Evolutionary conservation across 1,140 invertebrate species (phyloP), one percentile per base, ranked within the genome.

Genomic region (Zaprionus lachaisei): DNA sequence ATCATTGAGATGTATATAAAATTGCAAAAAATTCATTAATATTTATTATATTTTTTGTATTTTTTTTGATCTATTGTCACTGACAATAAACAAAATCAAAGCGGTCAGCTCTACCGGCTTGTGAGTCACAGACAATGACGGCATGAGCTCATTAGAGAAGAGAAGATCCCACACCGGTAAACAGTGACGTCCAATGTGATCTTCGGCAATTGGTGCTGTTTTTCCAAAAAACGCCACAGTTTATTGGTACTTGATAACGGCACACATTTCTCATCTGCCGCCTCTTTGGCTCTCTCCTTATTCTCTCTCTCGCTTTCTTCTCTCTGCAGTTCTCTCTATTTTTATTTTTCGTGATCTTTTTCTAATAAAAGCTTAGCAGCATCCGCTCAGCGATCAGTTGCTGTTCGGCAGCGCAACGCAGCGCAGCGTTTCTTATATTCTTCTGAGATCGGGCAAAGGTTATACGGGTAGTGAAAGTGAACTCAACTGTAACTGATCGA

Each of bases 341-440:
- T 51, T 24, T 63, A 9, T 2, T n/a, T 47, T 14, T 20, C 7
- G 15, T 38, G 38, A 63, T 60, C 12, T 69, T 72, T 82, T 75
- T 72, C 77, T 60, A 73, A 89, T 86, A 86, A 80, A 83, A 80
- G 77, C 66, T 89, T 72, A 31, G 37, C 22, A 26, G 34, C 37
- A 54, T 51, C 44, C 65, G 51, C 56, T 83, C 68, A 54, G 49
- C 71, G 58, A 78, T 68, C 81, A 87, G 83, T 87, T 79, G 74
- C 71, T 82, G 72, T 86, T 86, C 64, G 78, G 79, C 74, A 71
- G 81, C 81, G 84, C 81, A 66, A 71, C 69, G 69, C 60, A 72
- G 62, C 84, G 72, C 78, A 75, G 58, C 84, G 63, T 63, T 66
- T 72, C 38, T 24, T 15, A 61, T 12, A 24, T 31, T 37, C 47